Evolutionary conservation across 2,797 vertebrate species (phyloP), one percentile per base, ranked within the genome.

Genomic region (Melanotaenia parkinsoni): DNA sequence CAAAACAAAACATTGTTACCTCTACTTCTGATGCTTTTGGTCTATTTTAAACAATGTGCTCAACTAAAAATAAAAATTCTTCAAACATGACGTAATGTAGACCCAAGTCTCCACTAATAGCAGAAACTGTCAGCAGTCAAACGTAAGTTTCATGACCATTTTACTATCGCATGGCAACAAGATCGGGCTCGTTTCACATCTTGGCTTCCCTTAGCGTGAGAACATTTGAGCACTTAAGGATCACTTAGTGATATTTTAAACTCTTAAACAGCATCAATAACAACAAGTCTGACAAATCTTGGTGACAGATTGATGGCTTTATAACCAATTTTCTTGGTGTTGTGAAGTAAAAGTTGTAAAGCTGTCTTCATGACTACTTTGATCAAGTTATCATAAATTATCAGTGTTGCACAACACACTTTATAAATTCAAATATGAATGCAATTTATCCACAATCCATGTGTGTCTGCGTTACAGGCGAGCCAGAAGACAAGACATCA

Each of bases 401-500:
- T 68, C 14, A 47, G 13, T 4, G 58, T 3, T 59, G 14, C 18
- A 10, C 22, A 43, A 26, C 53, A 56, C 16, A 30, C 14, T 2
- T 56, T 30, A 26, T 54, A 26, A 26, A 54, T 30, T 56, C 14
- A 56, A 14, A 56, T 30, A 56, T 14, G 2, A 56, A 30, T 56
- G 22, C 22, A 24, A 26, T 53, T 53, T 30, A 28, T 30, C 45
- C 7, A 33, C 14, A 6, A 24, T 35, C 5, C 6, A 13, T 58
- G 69, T 87, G 80, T 90, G 51, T 64, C 83, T 80, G 84, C 89
- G 83, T 62, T 68, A 18, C 75, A 99, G 98, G 86, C 93, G 98
- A 91, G 96, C 98, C 74, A 97, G 98, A 89, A 96, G 98, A 79
- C 98, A 99, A 80, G 98, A 99, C 80, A 96, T 99, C 60, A 99